Base-by-base conservation (phyloP, 2,797 vertebrate species). In the Rhincodon typus region DNA sequence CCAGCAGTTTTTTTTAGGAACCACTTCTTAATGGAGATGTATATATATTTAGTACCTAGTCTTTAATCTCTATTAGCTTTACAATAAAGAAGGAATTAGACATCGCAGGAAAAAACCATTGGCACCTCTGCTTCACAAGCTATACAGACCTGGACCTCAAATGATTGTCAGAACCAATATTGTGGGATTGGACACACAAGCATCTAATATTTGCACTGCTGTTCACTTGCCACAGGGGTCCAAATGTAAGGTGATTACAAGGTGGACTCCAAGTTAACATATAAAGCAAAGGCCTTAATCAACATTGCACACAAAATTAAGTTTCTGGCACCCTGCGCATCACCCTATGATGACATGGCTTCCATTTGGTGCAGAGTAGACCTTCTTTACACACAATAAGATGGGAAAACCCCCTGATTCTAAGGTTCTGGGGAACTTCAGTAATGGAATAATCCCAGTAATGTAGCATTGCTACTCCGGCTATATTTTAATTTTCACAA, bases 401-500 rank as follows among this genome's bases (percentile, higher is more conserved):
- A 88, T 62, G 50, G 50, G 86, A 50, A 57, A 57, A 46, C 42
- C 10, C 57, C 57, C 10, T 57, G 57, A 62, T 62, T 10, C 57
- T 62, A 62, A 12, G 12, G 3, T 62, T 62, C 0, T 62, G 57
- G 57, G 57, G 57, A 62, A 62, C 57, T 25, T 46, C 5, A 23
- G 66, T 34, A 70, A 69, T 94, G n/a, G 91, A 42, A 94, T 70
- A 94, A 46, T 12, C 3, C 21, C 21, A 94, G 38, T 42, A 46
- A 94, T 69, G 21, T 23, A 25, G 3, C 27, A 50, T 27, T n/a
- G 67, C 25, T 72, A 27, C 13, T 62, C 34, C 4, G 46, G 13
- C n/a, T 27, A 72, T 23, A 30, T 94, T 94, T 53, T 94, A 72
- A 94, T 50, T 94, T 72, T 94, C 93, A 72, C 42, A 88, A 88